These are phyloP conservation scores for Pyrrhia umbra DNA, from an alignment of 2,888 invertebrate genomes.

Conservation along the genomic window DNA sequence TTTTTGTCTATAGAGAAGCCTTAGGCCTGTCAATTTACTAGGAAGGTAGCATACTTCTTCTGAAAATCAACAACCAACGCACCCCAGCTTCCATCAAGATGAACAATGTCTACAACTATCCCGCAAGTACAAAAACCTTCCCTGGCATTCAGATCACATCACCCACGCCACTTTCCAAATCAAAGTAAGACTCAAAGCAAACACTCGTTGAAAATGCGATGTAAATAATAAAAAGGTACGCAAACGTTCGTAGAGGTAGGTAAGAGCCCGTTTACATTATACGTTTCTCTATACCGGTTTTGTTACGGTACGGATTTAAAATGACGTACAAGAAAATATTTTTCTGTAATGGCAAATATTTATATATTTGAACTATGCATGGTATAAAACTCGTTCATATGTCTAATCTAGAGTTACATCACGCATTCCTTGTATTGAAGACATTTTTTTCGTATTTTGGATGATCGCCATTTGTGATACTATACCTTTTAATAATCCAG, in stretches of 20 bases:
- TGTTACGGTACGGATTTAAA: background rate
- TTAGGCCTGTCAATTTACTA: background rate
- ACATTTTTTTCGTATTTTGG: too few relatives aligned
- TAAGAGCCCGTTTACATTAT: constrained; percentile 23
- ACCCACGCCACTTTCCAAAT: constrained; percentile 87
- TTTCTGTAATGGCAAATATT: too few relatives aligned
- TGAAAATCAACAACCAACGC: constrained; percentile 11
- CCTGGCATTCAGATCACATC: constrained; percentile 87
- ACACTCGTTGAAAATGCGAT: constrained; percentile 90
- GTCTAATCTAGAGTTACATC: too few relatives aligned
- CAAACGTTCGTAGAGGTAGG: constrained; percentile 66
- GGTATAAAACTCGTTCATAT: too few relatives aligned
- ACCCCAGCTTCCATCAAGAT: constrained; percentile 19
- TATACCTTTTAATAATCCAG: too few relatives aligned
- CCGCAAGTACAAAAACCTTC: constrained; percentile 38
- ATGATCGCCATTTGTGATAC: too few relatives aligned
- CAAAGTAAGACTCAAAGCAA: constrained; percentile 88
- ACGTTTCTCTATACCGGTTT: background rate
- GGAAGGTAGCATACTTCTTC: background rate
- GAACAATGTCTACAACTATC: constrained; percentile 44
- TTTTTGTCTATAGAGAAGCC: background rate
- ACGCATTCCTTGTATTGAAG: too few relatives aligned
- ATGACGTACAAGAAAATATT: background rate
- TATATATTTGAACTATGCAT: too few relatives aligned
- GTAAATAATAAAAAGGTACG: constrained; percentile 89